phyloP scores from a whole-genome alignment of 2,113 vertebrate genomes.

The Pholis gunnellus region DNA sequence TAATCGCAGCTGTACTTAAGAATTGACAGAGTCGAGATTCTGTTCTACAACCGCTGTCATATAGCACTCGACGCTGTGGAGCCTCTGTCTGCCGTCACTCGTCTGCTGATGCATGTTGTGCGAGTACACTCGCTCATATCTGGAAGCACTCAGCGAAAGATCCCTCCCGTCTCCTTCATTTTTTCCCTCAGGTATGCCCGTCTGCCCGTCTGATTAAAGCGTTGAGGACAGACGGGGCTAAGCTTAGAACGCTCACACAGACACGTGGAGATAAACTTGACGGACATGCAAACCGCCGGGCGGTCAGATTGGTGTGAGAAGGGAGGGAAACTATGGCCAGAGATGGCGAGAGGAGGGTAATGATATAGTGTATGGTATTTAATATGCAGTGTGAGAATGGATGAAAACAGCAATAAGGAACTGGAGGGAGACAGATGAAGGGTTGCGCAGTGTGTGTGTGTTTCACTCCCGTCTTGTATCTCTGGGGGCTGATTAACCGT shows the following conservation, averaged over 20 bases:
- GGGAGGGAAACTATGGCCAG: neutral
- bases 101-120: neutral
- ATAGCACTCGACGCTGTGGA: constrained; percentile 11
- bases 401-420: constrained; percentile 33
- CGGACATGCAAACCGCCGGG: neutral
- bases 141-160: constrained; percentile 60
- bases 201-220: constrained; percentile 52
- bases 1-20: constrained; percentile 4
- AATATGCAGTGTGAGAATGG: neutral
- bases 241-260: constrained; percentile 38
- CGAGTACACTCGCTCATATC: constrained; percentile 32
- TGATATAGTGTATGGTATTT: neutral
- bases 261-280: constrained; percentile 44
- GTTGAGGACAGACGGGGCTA: neutral
- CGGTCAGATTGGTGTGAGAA: neutral
- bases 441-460: neutral
- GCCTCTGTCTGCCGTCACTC: constrained; percentile 29
- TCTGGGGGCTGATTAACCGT: constrained; percentile 28
- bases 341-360: neutral
- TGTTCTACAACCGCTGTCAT: constrained; percentile 14
- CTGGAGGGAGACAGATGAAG: neutral
- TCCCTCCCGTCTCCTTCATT: constrained; percentile 58
- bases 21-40: neutral
- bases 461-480: neutral
- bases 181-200: constrained; percentile 46